Conservation (phyloP, 2,888 invertebrate genomes). For the Matsumyia berberina region DNA sequence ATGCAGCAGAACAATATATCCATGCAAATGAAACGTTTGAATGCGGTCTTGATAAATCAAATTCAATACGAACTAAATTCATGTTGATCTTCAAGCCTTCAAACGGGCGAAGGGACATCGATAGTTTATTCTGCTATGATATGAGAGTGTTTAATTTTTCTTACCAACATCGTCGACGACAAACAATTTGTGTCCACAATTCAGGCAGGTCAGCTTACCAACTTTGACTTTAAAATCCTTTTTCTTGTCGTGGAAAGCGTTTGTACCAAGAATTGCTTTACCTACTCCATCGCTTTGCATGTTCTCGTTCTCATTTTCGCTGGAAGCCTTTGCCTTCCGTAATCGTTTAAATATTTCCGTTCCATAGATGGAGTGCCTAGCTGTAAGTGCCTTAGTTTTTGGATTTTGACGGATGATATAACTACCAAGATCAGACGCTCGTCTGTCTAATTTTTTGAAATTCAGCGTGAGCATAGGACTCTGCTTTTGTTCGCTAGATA, state of each 20-base stretch:
- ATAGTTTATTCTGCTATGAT: not conserved
- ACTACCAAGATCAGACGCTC: constrained; percentile 62
- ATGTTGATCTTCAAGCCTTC: too few relatives aligned
- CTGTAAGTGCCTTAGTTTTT: constrained; percentile 31
- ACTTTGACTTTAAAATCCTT: constrained; percentile 69
- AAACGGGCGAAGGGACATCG: too few relatives aligned
- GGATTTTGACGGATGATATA: constrained; percentile 42
- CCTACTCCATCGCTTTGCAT: constrained; percentile 14
- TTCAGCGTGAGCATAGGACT: constrained; percentile 63
- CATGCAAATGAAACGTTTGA: too few relatives aligned
- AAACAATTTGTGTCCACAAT: constrained; percentile 68
- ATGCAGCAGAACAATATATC: not conserved
- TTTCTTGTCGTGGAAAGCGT: constrained; percentile 30
- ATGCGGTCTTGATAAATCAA: too few relatives aligned
- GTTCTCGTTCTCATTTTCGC: constrained; percentile 16
- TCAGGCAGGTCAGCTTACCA: constrained; percentile 62
- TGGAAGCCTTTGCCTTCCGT: constrained; percentile 22
- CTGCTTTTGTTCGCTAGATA: constrained; percentile 6
- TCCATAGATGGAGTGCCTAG: constrained; percentile 67
- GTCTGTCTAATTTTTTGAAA: constrained; percentile 64
- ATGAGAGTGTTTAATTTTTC: too few relatives aligned
- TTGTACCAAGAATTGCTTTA: not conserved
- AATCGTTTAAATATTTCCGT: constrained; percentile 66
- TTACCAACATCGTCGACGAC: constrained; percentile 70
- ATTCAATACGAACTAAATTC: too few relatives aligned